phyloP scores from a whole-genome alignment of 2,888 invertebrate species.

The Callyntrura guangdongensis region DNA sequence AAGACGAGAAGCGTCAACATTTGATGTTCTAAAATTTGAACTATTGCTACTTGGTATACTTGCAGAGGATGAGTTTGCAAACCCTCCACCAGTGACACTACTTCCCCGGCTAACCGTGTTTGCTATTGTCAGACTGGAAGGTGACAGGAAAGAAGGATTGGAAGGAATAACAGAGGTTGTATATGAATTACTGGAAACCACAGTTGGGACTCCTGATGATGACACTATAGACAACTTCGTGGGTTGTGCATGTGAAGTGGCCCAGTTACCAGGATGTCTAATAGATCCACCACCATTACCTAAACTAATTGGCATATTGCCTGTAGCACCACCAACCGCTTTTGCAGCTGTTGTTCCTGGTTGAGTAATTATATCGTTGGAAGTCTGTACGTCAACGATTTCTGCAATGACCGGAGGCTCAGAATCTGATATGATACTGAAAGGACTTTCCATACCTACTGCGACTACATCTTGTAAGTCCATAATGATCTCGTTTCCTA shows the following conservation, averaged over 20 bases:
- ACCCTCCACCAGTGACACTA: conserved; percentile 67
- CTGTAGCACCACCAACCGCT: neutral
- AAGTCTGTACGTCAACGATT: conserved; percentile 82
- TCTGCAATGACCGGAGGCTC: conserved; percentile 82
- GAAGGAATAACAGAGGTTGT: conserved; percentile 48
- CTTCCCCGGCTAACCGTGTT: conserved; percentile 48
- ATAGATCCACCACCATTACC: neutral
- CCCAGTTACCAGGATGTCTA: conserved; percentile 43
- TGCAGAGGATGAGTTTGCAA: conserved; percentile 64
- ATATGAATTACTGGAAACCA: conserved; percentile 52
- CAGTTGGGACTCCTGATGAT: conserved; percentile 42
- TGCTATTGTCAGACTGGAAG: conserved; percentile 48
- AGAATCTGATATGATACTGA: conserved; percentile 82
- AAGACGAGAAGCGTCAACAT: conserved; percentile 79
- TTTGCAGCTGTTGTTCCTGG: neutral
- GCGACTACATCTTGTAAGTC: conserved; percentile 83
- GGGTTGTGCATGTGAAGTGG: conserved; percentile 26
- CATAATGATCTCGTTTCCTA: conserved; percentile 80
- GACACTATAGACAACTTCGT: conserved; percentile 61
- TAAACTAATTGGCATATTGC: conserved; percentile 15
- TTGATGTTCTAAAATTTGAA: conserved; percentile 73
- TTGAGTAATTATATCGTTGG: conserved; percentile 67
- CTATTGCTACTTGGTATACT: conserved; percentile 78
- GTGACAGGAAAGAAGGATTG: conserved; percentile 51
- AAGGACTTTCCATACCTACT: conserved; percentile 81